Conservation (phyloP, 2,797 vertebrate genomes). For the Threskiornis aethiopicus region DNA sequence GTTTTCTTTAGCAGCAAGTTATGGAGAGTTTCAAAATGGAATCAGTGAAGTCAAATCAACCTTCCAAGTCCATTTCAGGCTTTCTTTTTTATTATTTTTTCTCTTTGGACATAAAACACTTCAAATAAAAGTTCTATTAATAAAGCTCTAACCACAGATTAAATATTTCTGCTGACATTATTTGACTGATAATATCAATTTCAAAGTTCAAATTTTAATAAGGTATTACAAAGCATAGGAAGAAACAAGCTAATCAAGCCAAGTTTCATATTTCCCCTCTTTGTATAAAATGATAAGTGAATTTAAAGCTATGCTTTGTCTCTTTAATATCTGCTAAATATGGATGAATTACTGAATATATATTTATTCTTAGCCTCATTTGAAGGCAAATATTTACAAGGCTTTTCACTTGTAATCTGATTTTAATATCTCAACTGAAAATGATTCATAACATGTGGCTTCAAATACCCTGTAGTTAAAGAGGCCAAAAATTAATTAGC, state of each 20-base stretch:
- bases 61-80: conserved; percentile 30
- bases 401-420: conserved; percentile 81
- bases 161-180: conserved; percentile 80
- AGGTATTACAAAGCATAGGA: conserved; percentile 77
- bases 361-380: conserved; percentile 83
- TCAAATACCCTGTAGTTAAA: conserved; percentile 76
- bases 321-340: conserved; percentile 83
- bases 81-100: conserved; percentile 15
- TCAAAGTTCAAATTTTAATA: conserved; percentile 82
- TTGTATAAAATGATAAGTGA: conserved; percentile 81
- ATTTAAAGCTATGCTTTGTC: conserved; percentile 80
- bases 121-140: conserved; percentile 76
- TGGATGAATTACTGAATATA: conserved; percentile 83
- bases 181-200: conserved; percentile 81
- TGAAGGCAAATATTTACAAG: conserved; percentile 83
- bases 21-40: background rate
- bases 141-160: conserved; percentile 76
- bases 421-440: conserved; percentile 83
- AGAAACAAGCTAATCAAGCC: conserved; percentile 80
- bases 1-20: background rate
- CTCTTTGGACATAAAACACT: conserved; percentile 63
- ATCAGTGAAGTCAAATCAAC: conserved; percentile 18
- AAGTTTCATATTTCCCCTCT: conserved; percentile 73
- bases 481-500: conserved; percentile 79
- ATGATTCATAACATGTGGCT: conserved; percentile 76